Evolutionary conservation across 1,140 invertebrate genomes (phyloP).

Genomic region (Plutomurus gul): DNA sequence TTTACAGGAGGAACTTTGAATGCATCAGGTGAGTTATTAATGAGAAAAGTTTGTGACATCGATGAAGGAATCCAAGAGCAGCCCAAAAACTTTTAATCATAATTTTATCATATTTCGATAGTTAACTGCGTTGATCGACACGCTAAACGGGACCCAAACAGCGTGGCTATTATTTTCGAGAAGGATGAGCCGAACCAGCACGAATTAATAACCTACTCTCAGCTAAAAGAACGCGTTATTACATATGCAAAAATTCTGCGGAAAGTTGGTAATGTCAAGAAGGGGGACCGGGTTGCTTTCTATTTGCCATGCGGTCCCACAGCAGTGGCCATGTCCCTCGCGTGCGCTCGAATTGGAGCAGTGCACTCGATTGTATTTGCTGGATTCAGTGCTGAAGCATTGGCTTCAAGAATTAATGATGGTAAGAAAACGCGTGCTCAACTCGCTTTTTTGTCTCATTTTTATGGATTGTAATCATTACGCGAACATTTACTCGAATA

Average conservation of each 20-base stretch:
- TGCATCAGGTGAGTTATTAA: slow-evolving; percentile 59
- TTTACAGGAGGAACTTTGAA: slow-evolving; percentile 61
- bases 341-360: slow-evolving; percentile 65
- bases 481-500: neutral
- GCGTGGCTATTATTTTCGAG: slow-evolving; percentile 63
- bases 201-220: slow-evolving; percentile 60
- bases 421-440: slow-evolving; percentile 54
- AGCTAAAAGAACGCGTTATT: slow-evolving; percentile 54
- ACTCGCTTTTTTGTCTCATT: neutral
- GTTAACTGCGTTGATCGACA: slow-evolving; percentile 65
- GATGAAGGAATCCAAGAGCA: neutral
- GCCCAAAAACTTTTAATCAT: neutral
- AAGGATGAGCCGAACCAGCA: slow-evolving; percentile 63
- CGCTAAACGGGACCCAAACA: slow-evolving; percentile 57
- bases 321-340: slow-evolving; percentile 66
- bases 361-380: slow-evolving; percentile 67
- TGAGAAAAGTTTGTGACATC: neutral
- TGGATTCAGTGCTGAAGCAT: slow-evolving; percentile 65
- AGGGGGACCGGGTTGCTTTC: slow-evolving; percentile 63
- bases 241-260: slow-evolving; percentile 61
- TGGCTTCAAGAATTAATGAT: slow-evolving; percentile 63
- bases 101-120: slow-evolving; percentile 48
- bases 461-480: neutral
- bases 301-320: slow-evolving; percentile 63
- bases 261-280: slow-evolving; percentile 58